Evolutionary conservation across 1,140 invertebrate genomes (phyloP), one percentile per base, ranked within the genome.

Genomic region (Akabosia matsudoensis): DNA sequence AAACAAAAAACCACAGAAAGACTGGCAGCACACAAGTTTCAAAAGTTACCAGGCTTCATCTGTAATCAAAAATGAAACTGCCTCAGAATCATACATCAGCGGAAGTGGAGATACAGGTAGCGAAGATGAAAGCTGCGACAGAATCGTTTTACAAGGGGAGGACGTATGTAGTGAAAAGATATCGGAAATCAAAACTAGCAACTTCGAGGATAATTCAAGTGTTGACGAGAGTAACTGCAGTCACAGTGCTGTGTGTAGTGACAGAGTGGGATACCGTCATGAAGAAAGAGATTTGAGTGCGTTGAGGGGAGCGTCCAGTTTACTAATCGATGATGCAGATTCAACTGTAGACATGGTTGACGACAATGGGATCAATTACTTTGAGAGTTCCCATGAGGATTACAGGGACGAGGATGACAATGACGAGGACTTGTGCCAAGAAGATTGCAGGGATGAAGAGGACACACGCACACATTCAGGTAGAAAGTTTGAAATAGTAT

Each of bases 291-390:
- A 31, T 31, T n/a, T 67, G 61, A 30, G 61, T 30, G 31, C 26
- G 13, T 30, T 30, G 3, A 67, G 61, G 13, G 24, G 54, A 54
- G 37, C 37, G 33, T 56, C 75, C 2, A 18, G 34, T 3, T 34
- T 16, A 10, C n/a, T 76, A 10, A 31, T 56, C 16, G 75, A 74
- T 45, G 78, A 74, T 51, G 75, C 79, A 1, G 79, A 78, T 37
- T 80, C 79, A 22, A 80, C 79, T 10, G 56, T 76, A 33, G 75
- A 77, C 51, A 79, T 79, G 79, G 79, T 30, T 67, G 61, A 67
- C 13, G 61, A 28, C n/a, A 30, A 30, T 30, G 22, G 10, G 22
- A 30, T 74, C n/a, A 61, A 51, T 30, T 34, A 13, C 10, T 33
- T 14, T 4, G 31, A 72, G 13, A 24, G n/a, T 34, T 34, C 33